A percentile compares a stretch with the other conserved stretches of the same genome.
Conservation (phyloP, 1,140 invertebrate species). For the Drosophila tropicalis region DNA sequence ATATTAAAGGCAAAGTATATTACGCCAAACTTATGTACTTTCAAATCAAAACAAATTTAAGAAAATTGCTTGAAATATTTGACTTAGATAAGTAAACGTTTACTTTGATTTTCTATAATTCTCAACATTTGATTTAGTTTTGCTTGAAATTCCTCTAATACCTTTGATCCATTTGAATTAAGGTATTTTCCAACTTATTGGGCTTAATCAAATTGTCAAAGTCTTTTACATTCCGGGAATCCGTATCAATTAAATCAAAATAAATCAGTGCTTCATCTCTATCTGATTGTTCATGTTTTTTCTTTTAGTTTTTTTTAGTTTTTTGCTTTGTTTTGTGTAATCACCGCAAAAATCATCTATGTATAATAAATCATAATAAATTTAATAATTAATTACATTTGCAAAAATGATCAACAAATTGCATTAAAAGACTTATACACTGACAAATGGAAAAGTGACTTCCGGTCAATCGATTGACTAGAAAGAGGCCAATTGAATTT, state of each 20-base stretch:
- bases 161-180: too few species aligned
- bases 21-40: too few species aligned
- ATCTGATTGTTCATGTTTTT: slow-evolving; percentile 13
- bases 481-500: too few species aligned
- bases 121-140: too few species aligned
- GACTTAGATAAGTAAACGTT: too few species aligned
- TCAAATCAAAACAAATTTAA: too few species aligned
- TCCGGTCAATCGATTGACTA: too few species aligned
- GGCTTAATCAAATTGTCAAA: background rate
- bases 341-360: slow-evolving; percentile 2
- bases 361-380: slow-evolving; percentile 18
- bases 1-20: too few species aligned
- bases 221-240: background rate
- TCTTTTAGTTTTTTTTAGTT: background rate
- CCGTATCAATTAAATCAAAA: background rate
- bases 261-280: slow-evolving; percentile 1
- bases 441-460: background rate
- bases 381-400: slow-evolving; percentile 47
- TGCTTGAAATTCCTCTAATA: too few species aligned
- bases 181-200: background rate
- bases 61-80: too few species aligned
- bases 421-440: slow-evolving; percentile 30
- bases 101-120: too few species aligned
- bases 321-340: background rate
- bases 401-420: slow-evolving; percentile 41